Evolutionary conservation across 1,140 invertebrate species (phyloP).

Genomic region (Bilobella aurantiaca): DNA sequence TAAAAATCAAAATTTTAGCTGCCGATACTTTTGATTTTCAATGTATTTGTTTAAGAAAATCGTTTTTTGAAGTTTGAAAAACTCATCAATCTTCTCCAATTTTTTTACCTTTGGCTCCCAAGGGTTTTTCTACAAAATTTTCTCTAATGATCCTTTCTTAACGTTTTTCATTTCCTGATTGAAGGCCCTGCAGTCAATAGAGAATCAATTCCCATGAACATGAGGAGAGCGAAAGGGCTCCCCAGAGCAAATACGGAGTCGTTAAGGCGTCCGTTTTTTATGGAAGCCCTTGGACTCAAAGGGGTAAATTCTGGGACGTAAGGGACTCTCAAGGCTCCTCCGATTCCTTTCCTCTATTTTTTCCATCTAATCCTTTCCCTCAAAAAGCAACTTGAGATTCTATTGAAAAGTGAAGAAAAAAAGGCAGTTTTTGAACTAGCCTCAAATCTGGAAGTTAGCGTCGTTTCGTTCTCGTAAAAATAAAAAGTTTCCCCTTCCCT

Average conservation of each 20-base stretch:
- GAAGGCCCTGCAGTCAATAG: background rate
- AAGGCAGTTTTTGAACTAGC: no score
- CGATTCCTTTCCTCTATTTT: background rate
- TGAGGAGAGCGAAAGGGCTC: no score
- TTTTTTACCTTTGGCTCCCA: background rate
- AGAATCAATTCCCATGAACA: background rate
- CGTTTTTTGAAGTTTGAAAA: background rate
- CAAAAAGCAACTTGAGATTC: slow-evolving; percentile 2
- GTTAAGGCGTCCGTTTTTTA: background rate
- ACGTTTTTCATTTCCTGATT: background rate
- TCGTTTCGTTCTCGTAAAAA: background rate
- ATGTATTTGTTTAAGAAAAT: no score
- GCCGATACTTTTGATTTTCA: no score
- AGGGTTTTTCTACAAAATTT: no score
- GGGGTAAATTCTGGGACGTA: background rate
- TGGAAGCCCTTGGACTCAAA: background rate
- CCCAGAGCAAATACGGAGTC: no score
- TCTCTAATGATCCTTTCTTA: background rate
- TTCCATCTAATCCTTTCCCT: background rate
- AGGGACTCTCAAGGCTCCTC: slow-evolving; percentile 4
- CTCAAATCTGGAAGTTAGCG: no score
- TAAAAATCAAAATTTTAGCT: no score
- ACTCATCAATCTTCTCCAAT: background rate
- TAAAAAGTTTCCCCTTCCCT: background rate
- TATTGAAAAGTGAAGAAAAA: background rate